phyloP scores from a whole-genome alignment of 2,888 invertebrate species.

The Cephus pulcher region DNA sequence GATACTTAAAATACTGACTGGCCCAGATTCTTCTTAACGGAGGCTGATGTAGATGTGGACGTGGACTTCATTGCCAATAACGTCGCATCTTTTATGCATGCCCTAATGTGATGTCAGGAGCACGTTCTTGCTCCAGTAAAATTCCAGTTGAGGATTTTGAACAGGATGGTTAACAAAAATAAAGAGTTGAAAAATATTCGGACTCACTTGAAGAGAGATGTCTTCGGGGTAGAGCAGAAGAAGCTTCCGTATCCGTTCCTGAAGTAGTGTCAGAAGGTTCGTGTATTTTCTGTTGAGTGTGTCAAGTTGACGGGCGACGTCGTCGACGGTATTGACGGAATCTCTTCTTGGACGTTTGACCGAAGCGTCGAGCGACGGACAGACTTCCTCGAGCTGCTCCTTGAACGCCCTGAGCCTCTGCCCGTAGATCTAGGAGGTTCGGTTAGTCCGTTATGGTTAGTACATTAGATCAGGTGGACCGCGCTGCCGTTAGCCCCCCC shows the following conservation, averaged over 20 bases:
- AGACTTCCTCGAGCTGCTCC: conserved; percentile 85
- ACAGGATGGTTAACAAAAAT: background rate
- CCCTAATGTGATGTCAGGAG: background rate
- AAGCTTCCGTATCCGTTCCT: conserved; percentile 77
- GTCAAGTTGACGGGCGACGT: conserved; percentile 82
- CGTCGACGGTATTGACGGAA: conserved; percentile 74
- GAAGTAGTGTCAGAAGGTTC: conserved; percentile 76
- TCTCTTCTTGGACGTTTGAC: conserved; percentile 62
- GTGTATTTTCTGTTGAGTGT: conserved; percentile 84
- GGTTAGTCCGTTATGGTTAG: conserved; percentile 72
- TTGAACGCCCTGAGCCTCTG: conserved; percentile 86
- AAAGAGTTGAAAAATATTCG: background rate
- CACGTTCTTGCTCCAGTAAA: background rate
- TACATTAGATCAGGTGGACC: conserved; percentile 58
- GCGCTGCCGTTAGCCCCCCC: conserved; percentile 49
- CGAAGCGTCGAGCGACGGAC: conserved; percentile 81
- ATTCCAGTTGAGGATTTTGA: background rate
- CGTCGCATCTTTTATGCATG: background rate
- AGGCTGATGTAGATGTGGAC: background rate
- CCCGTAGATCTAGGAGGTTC: conserved; percentile 83
- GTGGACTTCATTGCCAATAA: background rate
- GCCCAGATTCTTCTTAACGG: background rate
- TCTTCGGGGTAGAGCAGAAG: conserved; percentile 78
- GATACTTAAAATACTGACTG: background rate
- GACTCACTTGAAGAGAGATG: conserved; percentile 81